Evolutionary conservation across 2,888 invertebrate genomes (phyloP).

Genomic region (Druceiella hillmani): DNA sequence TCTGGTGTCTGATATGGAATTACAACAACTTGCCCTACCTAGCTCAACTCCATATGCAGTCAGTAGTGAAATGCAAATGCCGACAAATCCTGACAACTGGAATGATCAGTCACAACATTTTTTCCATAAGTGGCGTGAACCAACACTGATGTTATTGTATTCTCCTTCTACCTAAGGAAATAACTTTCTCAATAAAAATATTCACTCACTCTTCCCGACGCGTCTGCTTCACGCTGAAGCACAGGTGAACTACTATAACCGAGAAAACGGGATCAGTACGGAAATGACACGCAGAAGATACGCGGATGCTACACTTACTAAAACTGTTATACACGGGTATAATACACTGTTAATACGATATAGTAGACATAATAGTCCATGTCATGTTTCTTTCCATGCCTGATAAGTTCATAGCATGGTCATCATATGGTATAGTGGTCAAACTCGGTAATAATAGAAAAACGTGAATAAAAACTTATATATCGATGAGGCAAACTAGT

Average conservation of each 20-base stretch:
- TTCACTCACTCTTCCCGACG: background rate
- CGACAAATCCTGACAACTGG: too few relatives aligned
- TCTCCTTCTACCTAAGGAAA: conserved; percentile 7
- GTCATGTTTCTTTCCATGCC: conserved; percentile 2
- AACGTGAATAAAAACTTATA: too few relatives aligned
- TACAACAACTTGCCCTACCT: conserved; percentile 16
- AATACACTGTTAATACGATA: background rate
- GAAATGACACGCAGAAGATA: background rate
- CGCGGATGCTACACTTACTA: conserved; percentile 1
- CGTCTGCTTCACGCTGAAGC: background rate
- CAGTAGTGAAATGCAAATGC: too few relatives aligned
- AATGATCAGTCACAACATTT: too few relatives aligned
- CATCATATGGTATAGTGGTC: too few relatives aligned
- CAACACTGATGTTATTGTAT: conserved; percentile 6
- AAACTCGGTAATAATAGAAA: too few relatives aligned
- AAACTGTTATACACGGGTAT: conserved; percentile 1
- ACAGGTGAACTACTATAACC: background rate
- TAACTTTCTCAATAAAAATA: background rate
- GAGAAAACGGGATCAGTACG: background rate
- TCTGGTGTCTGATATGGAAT: conserved; percentile 6
- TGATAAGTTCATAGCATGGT: too few relatives aligned
- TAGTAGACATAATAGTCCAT: conserved; percentile 1
- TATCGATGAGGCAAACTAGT: too few relatives aligned
- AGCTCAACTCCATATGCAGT: conserved; percentile 6
- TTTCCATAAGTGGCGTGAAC: conserved; percentile 9